Conservation (phyloP, 53 echinoderm and acorn worm species). For the Echinometra lucunter region DNA sequence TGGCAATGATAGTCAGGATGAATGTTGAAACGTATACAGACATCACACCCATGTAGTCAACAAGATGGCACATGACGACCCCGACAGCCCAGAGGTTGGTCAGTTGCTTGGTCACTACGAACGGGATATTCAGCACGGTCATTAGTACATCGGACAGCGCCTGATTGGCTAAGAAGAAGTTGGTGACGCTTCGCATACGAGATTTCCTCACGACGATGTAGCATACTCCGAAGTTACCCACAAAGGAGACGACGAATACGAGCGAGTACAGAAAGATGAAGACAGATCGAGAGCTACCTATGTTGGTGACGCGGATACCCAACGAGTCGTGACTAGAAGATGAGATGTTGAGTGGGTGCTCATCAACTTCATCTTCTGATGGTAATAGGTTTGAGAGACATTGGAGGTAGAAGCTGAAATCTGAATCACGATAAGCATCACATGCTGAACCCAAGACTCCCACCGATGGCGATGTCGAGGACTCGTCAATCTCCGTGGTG, state of each 20-base stretch:
- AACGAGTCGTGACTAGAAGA: not conserved
- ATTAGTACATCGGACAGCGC: slow-evolving; percentile 91
- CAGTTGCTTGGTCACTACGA: slow-evolving; percentile 82
- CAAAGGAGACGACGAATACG: slow-evolving; percentile 81
- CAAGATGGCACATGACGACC: slow-evolving; percentile 84
- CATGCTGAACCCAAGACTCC: slow-evolving; percentile 22
- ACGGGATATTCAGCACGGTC: slow-evolving; percentile 91
- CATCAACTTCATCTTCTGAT: not conserved
- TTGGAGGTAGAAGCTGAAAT: slow-evolving; percentile 47
- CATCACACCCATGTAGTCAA: slow-evolving; percentile 85
- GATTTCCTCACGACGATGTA: slow-evolving; percentile 86
- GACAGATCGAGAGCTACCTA: slow-evolving; percentile 66
- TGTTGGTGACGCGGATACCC: not conserved
- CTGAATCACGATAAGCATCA: not conserved
- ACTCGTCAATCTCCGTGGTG: not conserved
- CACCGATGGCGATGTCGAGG: not conserved
- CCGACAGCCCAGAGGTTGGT: slow-evolving; percentile 86
- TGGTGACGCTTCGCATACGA: slow-evolving; percentile 91
- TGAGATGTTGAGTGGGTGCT: not conserved
- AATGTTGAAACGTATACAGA: slow-evolving; percentile 96
- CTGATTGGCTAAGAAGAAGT: slow-evolving; percentile 96
- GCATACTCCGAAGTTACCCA: slow-evolving; percentile 92
- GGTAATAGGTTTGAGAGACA: not conserved
- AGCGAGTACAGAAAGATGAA: slow-evolving; percentile 81
- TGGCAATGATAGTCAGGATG: slow-evolving; percentile 92